Base-by-base conservation (phyloP, 2,113 vertebrate species). In the Tautogolabrus adspersus region DNA sequence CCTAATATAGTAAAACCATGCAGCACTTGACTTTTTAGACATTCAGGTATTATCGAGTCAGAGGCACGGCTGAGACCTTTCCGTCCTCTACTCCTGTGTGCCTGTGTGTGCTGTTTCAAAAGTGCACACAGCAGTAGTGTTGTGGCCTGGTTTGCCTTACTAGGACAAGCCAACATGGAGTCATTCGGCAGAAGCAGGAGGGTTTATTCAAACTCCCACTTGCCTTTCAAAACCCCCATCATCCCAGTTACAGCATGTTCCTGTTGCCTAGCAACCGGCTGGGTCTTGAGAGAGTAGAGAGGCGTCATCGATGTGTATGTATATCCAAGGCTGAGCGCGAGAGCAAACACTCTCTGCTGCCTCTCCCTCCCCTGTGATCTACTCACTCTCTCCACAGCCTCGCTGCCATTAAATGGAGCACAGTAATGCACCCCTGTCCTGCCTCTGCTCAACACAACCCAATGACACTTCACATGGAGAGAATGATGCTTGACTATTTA, bases 201-300 rank as follows among this genome's bases (percentile, higher is more conserved):
- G 91, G 85, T 87, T 91, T 92, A 86, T 91, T 90, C 85, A 80
- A 88, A 90, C 92, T 90, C 92, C 88, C 92, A 91, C 91, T 87
- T 90, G 81, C 80, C 84, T 88, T 84, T 71, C 51, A 77, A 72
- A 73, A 72, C 0, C 51, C 59, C 75, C 75, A 76, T 73, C 89
- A 93, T 87, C 88, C 91, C 89, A 82, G 88, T 91, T 91, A 87
- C 86, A 90, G 87, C 85, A 89, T 90, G 87, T 44, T 83, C 76
- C 82, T 91, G 93, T 93, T 93, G 83, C 92, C 83, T 89, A 90
- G 93, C 93, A 91, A 94, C 91, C 81, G 2, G 62, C 79, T 16
- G 26, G 87, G 82, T 90, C 87, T 92, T 79, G 75, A 83, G 85
- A 89, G 90, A 87, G 83, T 66, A 44, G 80, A 86, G 79, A 85